Percentiles rank a stretch among this genome's conserved stretches.
phyloP scores from a whole-genome alignment of 2,113 vertebrate genomes.

The Cynoglossus semilaevis region DNA sequence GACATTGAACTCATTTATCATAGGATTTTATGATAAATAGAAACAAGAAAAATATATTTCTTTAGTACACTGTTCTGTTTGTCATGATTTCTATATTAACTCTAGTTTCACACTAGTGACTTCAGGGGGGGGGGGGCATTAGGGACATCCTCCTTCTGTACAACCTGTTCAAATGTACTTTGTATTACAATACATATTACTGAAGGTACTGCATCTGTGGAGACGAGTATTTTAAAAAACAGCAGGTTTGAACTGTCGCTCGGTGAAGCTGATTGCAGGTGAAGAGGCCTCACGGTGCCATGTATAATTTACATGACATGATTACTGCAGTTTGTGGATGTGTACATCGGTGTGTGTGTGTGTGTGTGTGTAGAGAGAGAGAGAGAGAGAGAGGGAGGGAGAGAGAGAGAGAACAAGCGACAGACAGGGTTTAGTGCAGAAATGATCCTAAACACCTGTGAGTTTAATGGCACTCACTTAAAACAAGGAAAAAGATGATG shows the following conservation, averaged over 20 bases:
- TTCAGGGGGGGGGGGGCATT: no score
- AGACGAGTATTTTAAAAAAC: no score
- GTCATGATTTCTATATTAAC: no score
- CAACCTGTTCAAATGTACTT: no score
- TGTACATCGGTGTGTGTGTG: slow-evolving; percentile 5
- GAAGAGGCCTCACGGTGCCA: slow-evolving; percentile 66
- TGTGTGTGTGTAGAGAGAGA: not conserved
- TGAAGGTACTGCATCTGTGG: slow-evolving; percentile 8
- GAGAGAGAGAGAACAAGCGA: not conserved
- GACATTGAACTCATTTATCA: no score
- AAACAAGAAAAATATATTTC: no score
- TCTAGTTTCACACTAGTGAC: no score
- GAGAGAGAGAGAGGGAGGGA: slow-evolving; percentile 21
- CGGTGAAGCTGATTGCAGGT: slow-evolving; percentile 65
- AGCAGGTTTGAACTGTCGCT: slow-evolving; percentile 48
- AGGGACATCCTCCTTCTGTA: no score
- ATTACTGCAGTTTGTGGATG: slow-evolving; percentile 51
- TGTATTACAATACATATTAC: not conserved
- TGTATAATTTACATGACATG: slow-evolving; percentile 70
- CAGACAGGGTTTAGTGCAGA: slow-evolving; percentile 42
- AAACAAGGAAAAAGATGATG: slow-evolving; percentile 44
- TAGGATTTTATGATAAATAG: no score
- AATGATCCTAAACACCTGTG: slow-evolving; percentile 73
- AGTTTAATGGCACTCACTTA: slow-evolving; percentile 64
- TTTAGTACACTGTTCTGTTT: no score